Evolutionary conservation across 1,140 invertebrate species (phyloP), one percentile per base, ranked within the genome.

Genomic region (Drosophila ananassae): DNA sequence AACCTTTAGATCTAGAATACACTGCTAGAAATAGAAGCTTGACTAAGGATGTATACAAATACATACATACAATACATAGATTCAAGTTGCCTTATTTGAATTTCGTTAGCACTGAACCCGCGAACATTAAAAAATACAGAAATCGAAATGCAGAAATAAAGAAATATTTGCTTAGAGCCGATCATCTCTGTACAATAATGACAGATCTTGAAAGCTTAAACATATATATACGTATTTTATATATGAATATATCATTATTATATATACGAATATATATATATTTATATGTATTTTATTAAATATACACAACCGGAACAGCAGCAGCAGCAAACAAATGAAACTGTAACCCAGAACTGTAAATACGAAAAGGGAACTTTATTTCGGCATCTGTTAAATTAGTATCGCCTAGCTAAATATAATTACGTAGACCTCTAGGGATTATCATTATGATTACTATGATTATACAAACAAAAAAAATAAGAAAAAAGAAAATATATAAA

Each of bases 21-120:
- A 62, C 46, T 28, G 57, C 12, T 51, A 61, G 12, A 41, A 46
- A 53, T 73, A 61, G 9, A 55, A 47, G 39, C 30, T 72, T 48
- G 62, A 21, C 39, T 51, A 71, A 60, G 66, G 68, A 61, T 60
- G 60, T 63, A 62, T 52, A 80, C 12, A 59, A 39, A 73, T 54
- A 73, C 55, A 37, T 37, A 37, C 34, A 87, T 56, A 75, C 51
- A 69, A 81, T 68, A 82, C 67, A 89, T 83, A 87, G 79, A 87
- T 89, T 89, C 83, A 83, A 87, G 84, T 87, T 87, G 83, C 84
- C 83, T 87, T 87, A 87, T 87, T 87, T 87, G 84, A 87, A 89
- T 87, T 89, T 89, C 67, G 83, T 87, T 89, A 83, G 68, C 75
- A 83, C 66, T 79, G 78, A 87, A 72, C n/a, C 34, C 54, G 57